Percentiles rank a stretch among this genome's conserved stretches.
These are phyloP conservation scores for Somateria mollissima DNA, from an alignment of 2,797 vertebrate species.

Conservation along the genomic window DNA sequence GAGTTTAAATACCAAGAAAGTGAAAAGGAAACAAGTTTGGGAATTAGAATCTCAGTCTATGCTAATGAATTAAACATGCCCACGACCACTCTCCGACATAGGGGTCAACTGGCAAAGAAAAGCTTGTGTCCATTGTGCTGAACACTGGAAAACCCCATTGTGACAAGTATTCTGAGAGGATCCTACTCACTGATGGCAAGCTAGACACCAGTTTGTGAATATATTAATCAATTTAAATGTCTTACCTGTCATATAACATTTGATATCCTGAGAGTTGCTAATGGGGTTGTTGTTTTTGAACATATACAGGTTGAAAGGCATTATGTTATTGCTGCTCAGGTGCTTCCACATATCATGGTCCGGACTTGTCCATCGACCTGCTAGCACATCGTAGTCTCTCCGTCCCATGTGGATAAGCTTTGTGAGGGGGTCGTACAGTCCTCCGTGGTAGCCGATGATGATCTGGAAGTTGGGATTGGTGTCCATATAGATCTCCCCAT, in stretches of 20 bases:
- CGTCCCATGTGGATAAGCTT: conserved; percentile 95
- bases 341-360: conserved; percentile 93
- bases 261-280: conserved; percentile 93
- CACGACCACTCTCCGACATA: not conserved
- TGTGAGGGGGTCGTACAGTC: conserved; percentile 94
- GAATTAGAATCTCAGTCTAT: not conserved
- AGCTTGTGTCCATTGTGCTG: not conserved
- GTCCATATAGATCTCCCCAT: conserved; percentile 97
- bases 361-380: conserved; percentile 96
- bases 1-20: not conserved
- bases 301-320: conserved; percentile 99
- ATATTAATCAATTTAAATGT: not conserved
- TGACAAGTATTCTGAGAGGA: not conserved
- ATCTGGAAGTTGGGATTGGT: conserved; percentile 96
- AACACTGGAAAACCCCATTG: not conserved
- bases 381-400: conserved; percentile 94
- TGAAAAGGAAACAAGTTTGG: not conserved
- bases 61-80: conserved; percentile 1
- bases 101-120: not conserved
- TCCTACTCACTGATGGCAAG: not conserved
- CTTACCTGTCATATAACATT: conserved; percentile 99
- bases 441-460: conserved; percentile 94
- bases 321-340: conserved; percentile 90
- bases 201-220: not conserved
- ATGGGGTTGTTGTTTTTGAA: conserved; percentile 99